Evolutionary conservation across 37 sponge, comb jelly and placozoan species (phyloP), one percentile per base, ranked within the genome.

Genomic region (Haliclona indistincta): DNA sequence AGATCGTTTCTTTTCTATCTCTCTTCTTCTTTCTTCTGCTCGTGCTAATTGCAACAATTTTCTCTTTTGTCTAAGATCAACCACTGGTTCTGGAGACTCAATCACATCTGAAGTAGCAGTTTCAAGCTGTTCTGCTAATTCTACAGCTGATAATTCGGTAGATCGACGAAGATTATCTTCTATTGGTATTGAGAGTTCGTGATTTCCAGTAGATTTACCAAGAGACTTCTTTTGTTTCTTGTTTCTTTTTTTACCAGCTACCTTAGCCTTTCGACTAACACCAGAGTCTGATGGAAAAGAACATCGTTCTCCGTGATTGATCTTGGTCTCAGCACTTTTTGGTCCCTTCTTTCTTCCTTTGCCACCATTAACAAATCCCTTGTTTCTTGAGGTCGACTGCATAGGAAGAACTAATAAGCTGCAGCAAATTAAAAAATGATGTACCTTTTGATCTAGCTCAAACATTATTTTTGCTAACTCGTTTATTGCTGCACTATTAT

Each of bases 1-100:
- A 1, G 63, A 43, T 45, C 76, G 38, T 51, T 76, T 76, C 29
- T 51, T 76, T 64, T 76, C 76, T 3, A 76, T 32, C 65, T 76
- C 76, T 23, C 20, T 7, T 19, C 76, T 40, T 34, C 76, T 63
- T 30, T 76, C 51, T 26, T 76, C 76, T 5, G 65, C 76, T 54
- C 73, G 19, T 13, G 73, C 60, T 6, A 26, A 58, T 20, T 58
- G 60, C 7, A 58, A 20, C 13, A 7, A 20, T 58, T 6, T n/a
- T 58, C 60, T 8, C n/a, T 58, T 58, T 58, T 25, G 60, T 6
- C 28, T 20, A n/a, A n/a, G 26, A 58, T 8, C 6, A n/a, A 25
- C n/a, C 28, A 25, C 26, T 25, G n/a, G 26, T 8, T n/a, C 60
- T 58, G 25, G 22, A 6, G 13, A 8, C n/a, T 58, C 60, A n/a